Base-by-base conservation (phyloP, 2,888 invertebrate species). In the Cephalotes varians region DNA sequence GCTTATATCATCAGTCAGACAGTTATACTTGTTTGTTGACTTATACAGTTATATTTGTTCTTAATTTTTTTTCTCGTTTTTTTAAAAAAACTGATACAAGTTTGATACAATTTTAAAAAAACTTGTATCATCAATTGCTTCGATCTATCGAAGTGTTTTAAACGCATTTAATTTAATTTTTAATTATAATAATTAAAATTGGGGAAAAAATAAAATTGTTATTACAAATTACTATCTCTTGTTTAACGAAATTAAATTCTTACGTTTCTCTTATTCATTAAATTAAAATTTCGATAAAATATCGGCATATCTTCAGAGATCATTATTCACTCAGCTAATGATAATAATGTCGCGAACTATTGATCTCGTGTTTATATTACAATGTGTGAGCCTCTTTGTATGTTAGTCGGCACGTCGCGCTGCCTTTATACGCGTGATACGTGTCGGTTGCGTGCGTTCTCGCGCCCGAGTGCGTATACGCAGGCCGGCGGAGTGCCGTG, bases 391-490 rank as follows among this genome's bases (percentile, higher is more conserved):
- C 31, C 31, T 67, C 44, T 18, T 34, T n/a, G 54, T 40, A 56
- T 3, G 56, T 67, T 62, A 64, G 21, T 6, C 85, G 62, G 82
- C n/a, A 76, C 25, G 64, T 80, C 58, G 28, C 72, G 56, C 37
- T 73, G 44, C 82, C 82, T 65, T 34, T 34, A 31, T 47, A 47
- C 62, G 31, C 44, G 21, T 25, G 64, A 76, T 76, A 51, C 85
- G 79, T 79, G 84, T 65, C 84, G 87, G 81, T 89, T 85, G 88
- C 88, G 86, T 88, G 91, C 85, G 82, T 87, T 89, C 89, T 87
- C 85, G 87, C 84, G 79, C 47, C 81, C 74, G 77, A 86, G 83
- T 71, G 62, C 62, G 62, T 64, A 83, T 79, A 89, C 87, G 84
- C 83, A 86, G 77, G 74, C 82, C 88, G 85, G 67, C 84, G 76